Conservation (phyloP, 2,113 vertebrate species). For the Hippoglossus stenolepis region DNA sequence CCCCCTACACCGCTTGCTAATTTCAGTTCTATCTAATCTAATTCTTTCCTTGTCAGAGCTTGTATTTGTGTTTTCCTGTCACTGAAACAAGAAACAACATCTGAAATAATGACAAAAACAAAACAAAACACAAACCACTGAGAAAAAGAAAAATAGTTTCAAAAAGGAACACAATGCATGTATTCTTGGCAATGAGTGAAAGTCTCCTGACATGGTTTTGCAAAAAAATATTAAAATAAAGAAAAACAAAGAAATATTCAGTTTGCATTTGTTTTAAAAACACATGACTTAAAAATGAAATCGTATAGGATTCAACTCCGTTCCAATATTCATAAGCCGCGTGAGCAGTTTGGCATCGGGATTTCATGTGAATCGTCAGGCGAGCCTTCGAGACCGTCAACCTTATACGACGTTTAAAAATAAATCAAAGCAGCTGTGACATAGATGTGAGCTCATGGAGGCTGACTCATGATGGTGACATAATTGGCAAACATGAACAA, state of each 20-base stretch:
- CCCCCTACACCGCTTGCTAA: not conserved
- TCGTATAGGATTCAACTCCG: not conserved
- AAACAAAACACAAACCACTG: slow-evolving; percentile 40
- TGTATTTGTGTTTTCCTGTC: slow-evolving; percentile 40
- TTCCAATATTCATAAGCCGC: slow-evolving; percentile 9
- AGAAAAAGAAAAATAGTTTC: slow-evolving; percentile 7
- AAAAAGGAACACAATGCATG: slow-evolving; percentile 48
- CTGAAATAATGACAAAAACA: slow-evolving; percentile 48
- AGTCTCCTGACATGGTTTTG: slow-evolving; percentile 28
- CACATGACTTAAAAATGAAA: slow-evolving; percentile 9
- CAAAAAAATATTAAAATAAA: slow-evolving; percentile 8
- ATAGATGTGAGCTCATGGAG: slow-evolving; percentile 64
- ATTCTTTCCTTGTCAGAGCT: slow-evolving; percentile 25
- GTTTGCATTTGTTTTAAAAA: slow-evolving; percentile 7
- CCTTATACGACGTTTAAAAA: slow-evolving; percentile 62
- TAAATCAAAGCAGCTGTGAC: slow-evolving; percentile 73
- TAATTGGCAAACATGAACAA: slow-evolving; percentile 61
- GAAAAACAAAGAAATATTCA: slow-evolving; percentile 5
- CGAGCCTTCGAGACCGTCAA: slow-evolving; percentile 37
- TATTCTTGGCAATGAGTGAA: slow-evolving; percentile 61
- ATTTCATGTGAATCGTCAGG: slow-evolving; percentile 45
- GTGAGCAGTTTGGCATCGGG: slow-evolving; percentile 35
- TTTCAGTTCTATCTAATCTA: slow-evolving; percentile 34
- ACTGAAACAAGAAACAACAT: slow-evolving; percentile 49
- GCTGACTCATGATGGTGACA: slow-evolving; percentile 69